These are phyloP conservation scores for Heterodera carotae DNA, from an alignment of 1,140 invertebrate species.

Conservation along the genomic window DNA sequence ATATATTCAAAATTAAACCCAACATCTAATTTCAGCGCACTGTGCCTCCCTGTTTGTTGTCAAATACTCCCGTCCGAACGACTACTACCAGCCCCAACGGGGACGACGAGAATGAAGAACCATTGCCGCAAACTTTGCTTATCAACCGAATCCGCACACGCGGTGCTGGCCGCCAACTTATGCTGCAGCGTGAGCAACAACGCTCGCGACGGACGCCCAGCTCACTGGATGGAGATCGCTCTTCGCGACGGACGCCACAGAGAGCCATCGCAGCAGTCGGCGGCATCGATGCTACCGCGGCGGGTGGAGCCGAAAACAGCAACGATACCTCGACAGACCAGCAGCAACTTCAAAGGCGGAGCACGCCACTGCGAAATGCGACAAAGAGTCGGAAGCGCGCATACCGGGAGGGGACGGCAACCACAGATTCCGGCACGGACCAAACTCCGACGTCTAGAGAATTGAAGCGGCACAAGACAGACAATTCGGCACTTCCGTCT, in stretches of 20 bases:
- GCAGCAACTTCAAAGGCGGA: slow-evolving; percentile 21
- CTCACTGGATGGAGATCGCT: slow-evolving; percentile 23
- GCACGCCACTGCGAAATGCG: slow-evolving; percentile 16
- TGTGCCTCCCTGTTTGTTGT: slow-evolving; percentile 39
- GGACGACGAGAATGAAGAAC: slow-evolving; percentile 41
- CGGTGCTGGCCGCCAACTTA: slow-evolving; percentile 25
- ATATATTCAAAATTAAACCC: background rate
- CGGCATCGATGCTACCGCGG: background rate
- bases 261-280: slow-evolving; percentile 20
- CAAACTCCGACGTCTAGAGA: slow-evolving; percentile 8
- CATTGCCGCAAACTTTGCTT: background rate
- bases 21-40: slow-evolving; percentile 9
- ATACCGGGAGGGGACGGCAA: background rate
- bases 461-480: background rate
- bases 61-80: background rate
- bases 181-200: slow-evolving; percentile 19
- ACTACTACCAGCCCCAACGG: slow-evolving; percentile 25
- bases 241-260: slow-evolving; percentile 1
- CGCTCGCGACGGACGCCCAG: slow-evolving; percentile 28
- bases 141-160: slow-evolving; percentile 27
- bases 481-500: slow-evolving; percentile 9
- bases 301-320: background rate
- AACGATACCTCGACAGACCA: background rate
- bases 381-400: slow-evolving; percentile 25
- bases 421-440: slow-evolving; percentile 1